Percentiles rank a stretch among this genome's conserved stretches.
These are phyloP conservation scores for Dasysyrphus albostriatus DNA, from an alignment of 2,888 invertebrate species.

Conservation along the genomic window DNA sequence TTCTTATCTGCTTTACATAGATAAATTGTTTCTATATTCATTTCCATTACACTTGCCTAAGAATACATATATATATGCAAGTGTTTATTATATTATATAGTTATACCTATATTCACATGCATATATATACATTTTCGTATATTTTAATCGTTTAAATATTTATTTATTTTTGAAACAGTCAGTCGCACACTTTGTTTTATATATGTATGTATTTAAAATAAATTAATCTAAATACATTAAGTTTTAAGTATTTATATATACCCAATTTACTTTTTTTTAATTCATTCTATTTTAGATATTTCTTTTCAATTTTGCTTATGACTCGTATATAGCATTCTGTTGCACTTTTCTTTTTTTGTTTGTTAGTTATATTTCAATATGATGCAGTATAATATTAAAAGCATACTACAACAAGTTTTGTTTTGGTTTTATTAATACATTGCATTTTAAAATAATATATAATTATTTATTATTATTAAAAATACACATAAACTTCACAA, in stretches of 20 bases:
- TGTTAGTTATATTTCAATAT: constrained; percentile 37
- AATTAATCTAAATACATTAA: constrained; percentile 68
- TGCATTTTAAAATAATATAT: constrained; percentile 29
- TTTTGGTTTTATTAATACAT: constrained; percentile 27
- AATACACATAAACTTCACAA: constrained; percentile 54
- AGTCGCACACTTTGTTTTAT: constrained; percentile 71
- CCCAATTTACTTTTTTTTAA: background rate
- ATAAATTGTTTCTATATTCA: constrained; percentile 71
- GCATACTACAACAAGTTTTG: constrained; percentile 65
- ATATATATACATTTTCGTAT: constrained; percentile 60
- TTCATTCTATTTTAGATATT: constrained; percentile 2
- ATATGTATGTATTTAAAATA: constrained; percentile 59
- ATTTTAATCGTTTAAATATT: constrained; percentile 46
- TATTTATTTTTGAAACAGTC: constrained; percentile 67
- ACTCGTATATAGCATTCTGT: constrained; percentile 58
- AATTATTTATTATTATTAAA: constrained; percentile 49
- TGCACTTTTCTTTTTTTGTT: constrained; percentile 41
- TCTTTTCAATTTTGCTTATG: constrained; percentile 41
- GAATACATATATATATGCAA: constrained; percentile 52
- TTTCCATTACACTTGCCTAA: constrained; percentile 67
- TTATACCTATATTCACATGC: constrained; percentile 43
- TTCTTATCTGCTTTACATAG: constrained; percentile 68
- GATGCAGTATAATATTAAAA: constrained; percentile 68
- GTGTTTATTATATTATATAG: constrained; percentile 27
- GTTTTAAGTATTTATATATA: constrained; percentile 23